A percentile compares a stretch with the other conserved stretches of the same genome.
Conservation (phyloP, 1,140 invertebrate species). For the Drosophila pallidifrons region DNA sequence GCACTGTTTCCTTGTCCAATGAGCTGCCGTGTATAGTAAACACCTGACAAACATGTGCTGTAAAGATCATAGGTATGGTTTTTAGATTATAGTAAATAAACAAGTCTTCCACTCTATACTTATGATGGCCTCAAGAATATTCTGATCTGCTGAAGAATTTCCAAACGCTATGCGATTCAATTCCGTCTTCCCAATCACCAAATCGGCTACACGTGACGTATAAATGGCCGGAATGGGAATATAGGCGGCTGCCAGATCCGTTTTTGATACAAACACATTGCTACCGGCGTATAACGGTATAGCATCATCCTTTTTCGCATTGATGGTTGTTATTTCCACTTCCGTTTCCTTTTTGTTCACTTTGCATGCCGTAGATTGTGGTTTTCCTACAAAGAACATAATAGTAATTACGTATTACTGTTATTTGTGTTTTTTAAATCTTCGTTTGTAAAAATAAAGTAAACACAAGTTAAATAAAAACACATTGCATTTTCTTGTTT, state of each 20-base stretch:
- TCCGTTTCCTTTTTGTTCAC: constrained; percentile 10
- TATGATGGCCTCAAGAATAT: constrained; percentile 70
- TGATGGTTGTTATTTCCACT: constrained; percentile 1
- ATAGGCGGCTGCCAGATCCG: constrained; percentile 57
- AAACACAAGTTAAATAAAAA: constrained; percentile 29
- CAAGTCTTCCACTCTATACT: constrained; percentile 54
- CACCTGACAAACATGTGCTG: constrained; percentile 79
- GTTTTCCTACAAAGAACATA: constrained; percentile 15
- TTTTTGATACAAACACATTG: constrained; percentile 60
- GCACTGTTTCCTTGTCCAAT: constrained; percentile 46
- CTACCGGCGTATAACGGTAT: constrained; percentile 71
- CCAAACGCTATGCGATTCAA: constrained; percentile 54
- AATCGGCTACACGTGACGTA: constrained; percentile 69
- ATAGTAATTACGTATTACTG: background rate
- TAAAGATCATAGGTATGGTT: constrained; percentile 26
- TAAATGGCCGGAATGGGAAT: constrained; percentile 69
- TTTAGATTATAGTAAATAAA: background rate
- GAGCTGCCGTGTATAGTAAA: constrained; percentile 67
- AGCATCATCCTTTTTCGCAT: constrained; percentile 25
- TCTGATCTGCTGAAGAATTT: constrained; percentile 33
- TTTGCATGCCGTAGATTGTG: background rate
- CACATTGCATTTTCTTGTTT: constrained; percentile 30
- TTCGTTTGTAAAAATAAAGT: background rate
- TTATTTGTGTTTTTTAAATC: background rate
- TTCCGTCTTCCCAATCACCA: constrained; percentile 74